Evolutionary conservation across 2,888 invertebrate genomes (phyloP).

Genomic region (Dasypogon diadema): DNA sequence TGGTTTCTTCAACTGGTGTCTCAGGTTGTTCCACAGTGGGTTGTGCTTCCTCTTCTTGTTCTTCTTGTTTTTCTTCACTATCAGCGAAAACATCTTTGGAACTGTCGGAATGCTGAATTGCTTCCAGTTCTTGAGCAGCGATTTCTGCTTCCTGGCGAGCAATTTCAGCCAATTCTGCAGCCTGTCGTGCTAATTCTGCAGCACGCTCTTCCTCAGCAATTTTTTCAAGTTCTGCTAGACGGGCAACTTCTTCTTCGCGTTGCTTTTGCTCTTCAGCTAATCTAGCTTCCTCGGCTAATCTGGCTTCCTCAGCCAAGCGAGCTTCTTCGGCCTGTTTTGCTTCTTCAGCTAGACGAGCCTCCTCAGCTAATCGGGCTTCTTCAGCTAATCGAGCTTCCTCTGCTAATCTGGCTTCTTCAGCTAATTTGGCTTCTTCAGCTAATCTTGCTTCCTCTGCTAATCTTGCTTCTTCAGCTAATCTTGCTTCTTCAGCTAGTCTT

Average conservation of each 20-base stretch:
- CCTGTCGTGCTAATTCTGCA: slow-evolving; percentile 78
- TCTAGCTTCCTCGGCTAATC: slow-evolving; percentile 56
- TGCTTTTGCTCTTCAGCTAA: slow-evolving; percentile 61
- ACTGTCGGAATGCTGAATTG: slow-evolving; percentile 61
- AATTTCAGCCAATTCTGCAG: slow-evolving; percentile 77
- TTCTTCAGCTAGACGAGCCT: slow-evolving; percentile 67
- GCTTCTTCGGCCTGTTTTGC: slow-evolving; percentile 68
- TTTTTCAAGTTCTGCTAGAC: slow-evolving; percentile 71
- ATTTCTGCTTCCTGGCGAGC: slow-evolving; percentile 75
- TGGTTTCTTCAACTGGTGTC: slow-evolving; percentile 56
- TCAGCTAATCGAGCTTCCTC: slow-evolving; percentile 66
- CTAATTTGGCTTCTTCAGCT: slow-evolving; percentile 67
- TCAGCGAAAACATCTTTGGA: slow-evolving; percentile 58
- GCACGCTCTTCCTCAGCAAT: slow-evolving; percentile 64
- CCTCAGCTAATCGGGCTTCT: slow-evolving; percentile 68
- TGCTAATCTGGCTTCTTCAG: slow-evolving; percentile 64
- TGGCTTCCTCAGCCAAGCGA: slow-evolving; percentile 61
- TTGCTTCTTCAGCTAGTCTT: slow-evolving; percentile 61
- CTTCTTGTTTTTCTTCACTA: slow-evolving; percentile 47
- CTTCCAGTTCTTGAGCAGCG: slow-evolving; percentile 72
- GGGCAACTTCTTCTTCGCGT: slow-evolving; percentile 71
- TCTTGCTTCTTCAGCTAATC: slow-evolving; percentile 56
- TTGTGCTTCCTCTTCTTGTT: slow-evolving; percentile 68
- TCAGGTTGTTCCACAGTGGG: slow-evolving; percentile 63
- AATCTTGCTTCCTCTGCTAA: slow-evolving; percentile 61